Conservation (phyloP, 2,888 invertebrate species). For the Acronicta psi region DNA sequence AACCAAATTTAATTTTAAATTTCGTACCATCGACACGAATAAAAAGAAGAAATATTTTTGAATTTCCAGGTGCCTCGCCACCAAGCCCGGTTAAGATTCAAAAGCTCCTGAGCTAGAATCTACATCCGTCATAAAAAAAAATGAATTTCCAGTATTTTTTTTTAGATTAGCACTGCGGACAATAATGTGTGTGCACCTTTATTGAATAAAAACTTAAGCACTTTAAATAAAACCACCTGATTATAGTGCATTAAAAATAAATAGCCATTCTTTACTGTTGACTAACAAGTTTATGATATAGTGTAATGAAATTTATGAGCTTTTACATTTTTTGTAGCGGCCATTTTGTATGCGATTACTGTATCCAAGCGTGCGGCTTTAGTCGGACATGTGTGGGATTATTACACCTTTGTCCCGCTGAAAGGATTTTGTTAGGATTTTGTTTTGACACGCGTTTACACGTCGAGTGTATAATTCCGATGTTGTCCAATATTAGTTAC, state of each 20-base stretch:
- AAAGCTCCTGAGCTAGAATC: no score
- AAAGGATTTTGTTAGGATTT: constrained; percentile 1
- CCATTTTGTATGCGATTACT: constrained; percentile 27
- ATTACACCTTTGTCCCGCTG: neutral
- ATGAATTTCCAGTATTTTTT: no score
- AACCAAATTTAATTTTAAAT: no score
- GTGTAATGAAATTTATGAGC: constrained; percentile 20
- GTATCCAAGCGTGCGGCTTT: constrained; percentile 4
- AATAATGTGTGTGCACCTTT: constrained; percentile 11
- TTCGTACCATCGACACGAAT: no score
- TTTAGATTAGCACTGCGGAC: neutral
- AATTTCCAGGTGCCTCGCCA: no score
- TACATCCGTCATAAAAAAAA: no score
- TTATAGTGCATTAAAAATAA: constrained; percentile 42
- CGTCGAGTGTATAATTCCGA: neutral
- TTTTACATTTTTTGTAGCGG: constrained; percentile 6
- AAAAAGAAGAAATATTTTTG: no score
- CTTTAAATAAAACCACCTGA: constrained; percentile 32
- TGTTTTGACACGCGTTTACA: neutral
- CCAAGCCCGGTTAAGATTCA: no score
- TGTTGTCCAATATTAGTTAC: neutral
- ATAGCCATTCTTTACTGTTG: constrained; percentile 28
- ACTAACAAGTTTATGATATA: constrained; percentile 41
- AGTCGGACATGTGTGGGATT: neutral
- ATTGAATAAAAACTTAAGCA: constrained; percentile 8